Conservation (phyloP, 2,113 vertebrate genomes). For the Oxyruncus cristatus region DNA sequence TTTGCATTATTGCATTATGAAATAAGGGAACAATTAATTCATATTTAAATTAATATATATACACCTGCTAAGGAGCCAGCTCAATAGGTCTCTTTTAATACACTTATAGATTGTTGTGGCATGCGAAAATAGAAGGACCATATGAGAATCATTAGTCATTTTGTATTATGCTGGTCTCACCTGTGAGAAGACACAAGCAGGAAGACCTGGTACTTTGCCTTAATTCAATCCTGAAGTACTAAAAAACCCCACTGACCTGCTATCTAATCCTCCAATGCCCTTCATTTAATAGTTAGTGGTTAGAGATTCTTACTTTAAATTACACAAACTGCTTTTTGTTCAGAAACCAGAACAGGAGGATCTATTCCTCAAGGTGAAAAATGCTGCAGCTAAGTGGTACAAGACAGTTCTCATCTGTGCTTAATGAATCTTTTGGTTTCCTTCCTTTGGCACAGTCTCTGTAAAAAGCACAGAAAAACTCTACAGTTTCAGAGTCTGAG, state of each 20-base stretch:
- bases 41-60: not conserved
- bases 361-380: constrained; percentile 39
- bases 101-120: not conserved
- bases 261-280: not conserved
- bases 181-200: not conserved
- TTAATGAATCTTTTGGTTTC: not conserved
- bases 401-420: not conserved
- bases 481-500: not conserved
- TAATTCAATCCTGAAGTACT: not conserved
- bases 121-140: not conserved
- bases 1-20: not conserved
- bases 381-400: not conserved
- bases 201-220: not conserved
- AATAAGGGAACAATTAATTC: not conserved
- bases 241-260: not conserved
- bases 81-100: not conserved
- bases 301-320: not conserved
- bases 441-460: not conserved
- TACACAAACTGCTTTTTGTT: not conserved
- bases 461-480: not conserved
- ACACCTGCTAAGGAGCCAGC: not conserved
- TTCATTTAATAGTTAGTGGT: not conserved
- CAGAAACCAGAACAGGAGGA: not conserved
- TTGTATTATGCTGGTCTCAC: not conserved
- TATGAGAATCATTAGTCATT: not conserved